Evolutionary conservation across 2,888 invertebrate species (phyloP).

Genomic region (Neelides folsomi): DNA sequence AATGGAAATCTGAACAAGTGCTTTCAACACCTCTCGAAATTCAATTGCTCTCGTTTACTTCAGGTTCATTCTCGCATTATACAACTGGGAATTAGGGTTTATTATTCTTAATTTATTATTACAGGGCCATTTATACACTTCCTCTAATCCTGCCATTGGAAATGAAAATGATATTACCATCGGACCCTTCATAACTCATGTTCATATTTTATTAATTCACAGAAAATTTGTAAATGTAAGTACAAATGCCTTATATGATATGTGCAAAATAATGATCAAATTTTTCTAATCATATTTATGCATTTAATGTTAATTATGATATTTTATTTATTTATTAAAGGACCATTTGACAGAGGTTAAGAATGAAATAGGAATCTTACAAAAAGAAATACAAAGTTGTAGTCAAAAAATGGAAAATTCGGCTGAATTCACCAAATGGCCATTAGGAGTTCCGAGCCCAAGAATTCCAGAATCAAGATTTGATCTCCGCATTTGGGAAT

Average conservation of each 20-base stretch:
- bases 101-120: background rate
- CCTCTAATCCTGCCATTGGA: conserved; percentile 12
- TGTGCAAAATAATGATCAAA: no score
- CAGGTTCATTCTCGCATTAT: background rate
- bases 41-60: background rate
- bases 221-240: conserved; percentile 5
- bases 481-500: conserved; percentile 73
- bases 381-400: background rate
- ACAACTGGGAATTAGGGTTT: background rate
- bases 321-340: no score
- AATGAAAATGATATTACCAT: conserved; percentile 4
- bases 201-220: conserved; percentile 9
- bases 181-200: conserved; percentile 3
- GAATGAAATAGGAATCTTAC: background rate
- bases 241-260: no score
- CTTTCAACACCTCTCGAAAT: background rate
- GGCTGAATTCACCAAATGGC: conserved; percentile 46
- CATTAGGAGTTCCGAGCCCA: conserved; percentile 54
- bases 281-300: no score
- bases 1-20: conserved; percentile 9
- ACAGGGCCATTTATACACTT: conserved; percentile 13
- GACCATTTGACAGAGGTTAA: background rate
- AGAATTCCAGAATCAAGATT: conserved; percentile 58
- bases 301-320: no score
- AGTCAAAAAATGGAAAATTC: background rate